Conservation (phyloP, 2,797 vertebrate species). For the Argya squamiceps region DNA sequence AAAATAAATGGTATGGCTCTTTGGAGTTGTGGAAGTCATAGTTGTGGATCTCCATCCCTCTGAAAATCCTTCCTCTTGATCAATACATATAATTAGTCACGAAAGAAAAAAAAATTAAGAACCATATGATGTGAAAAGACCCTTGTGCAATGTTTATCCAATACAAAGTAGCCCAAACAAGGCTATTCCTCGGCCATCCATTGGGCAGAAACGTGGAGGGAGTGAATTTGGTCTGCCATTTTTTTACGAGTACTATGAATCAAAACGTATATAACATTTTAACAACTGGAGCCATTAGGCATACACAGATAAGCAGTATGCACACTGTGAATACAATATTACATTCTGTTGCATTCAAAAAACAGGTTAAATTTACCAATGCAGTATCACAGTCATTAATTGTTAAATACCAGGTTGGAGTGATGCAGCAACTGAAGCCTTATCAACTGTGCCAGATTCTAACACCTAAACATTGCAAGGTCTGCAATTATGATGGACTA, state of each 20-base stretch:
- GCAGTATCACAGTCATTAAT: constrained; percentile 73
- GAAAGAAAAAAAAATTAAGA: not conserved
- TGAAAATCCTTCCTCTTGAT: not conserved
- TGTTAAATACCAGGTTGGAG: constrained; percentile 74
- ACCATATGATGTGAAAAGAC: not conserved
- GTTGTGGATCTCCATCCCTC: not conserved
- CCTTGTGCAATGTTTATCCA: fast-evolving
- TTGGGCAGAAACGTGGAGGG: not conserved
- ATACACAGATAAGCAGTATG: constrained; percentile 42
- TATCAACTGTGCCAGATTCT: constrained; percentile 80
- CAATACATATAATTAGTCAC: not conserved
- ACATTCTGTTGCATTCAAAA: constrained; percentile 40
- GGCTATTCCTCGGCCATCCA: not conserved
- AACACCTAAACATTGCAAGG: constrained; percentile 74
- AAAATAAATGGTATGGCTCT: not conserved
- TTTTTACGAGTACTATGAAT: not conserved
- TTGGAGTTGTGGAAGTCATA: not conserved
- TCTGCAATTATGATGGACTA: constrained; percentile 90
- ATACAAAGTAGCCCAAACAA: not conserved
- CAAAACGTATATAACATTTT: constrained; percentile 30
- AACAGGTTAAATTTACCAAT: constrained; percentile 65
- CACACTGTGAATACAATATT: constrained; percentile 15
- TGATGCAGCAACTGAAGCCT: constrained; percentile 74
- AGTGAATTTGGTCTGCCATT: not conserved
- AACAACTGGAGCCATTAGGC: constrained; percentile 37